Percentiles rank a stretch among this genome's conserved stretches.
Evolutionary conservation across 2,797 vertebrate species (phyloP).

Genomic region (Mionectes olivaceus): DNA sequence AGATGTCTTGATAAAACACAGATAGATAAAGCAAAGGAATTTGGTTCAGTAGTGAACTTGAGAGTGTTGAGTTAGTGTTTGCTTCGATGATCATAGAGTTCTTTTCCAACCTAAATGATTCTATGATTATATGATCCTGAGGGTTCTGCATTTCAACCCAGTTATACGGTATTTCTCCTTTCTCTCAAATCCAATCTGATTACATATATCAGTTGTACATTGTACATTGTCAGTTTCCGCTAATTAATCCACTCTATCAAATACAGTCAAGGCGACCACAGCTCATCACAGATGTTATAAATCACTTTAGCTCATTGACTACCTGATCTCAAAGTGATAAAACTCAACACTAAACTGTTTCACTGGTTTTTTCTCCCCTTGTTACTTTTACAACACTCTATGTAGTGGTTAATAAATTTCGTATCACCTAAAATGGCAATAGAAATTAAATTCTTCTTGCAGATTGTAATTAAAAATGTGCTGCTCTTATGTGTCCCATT

Average conservation of each 20-base stretch:
- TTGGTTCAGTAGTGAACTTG: not conserved
- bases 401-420: not conserved
- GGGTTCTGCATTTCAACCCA: not conserved
- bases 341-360: not conserved
- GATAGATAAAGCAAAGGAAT: not conserved
- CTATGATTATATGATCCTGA: not conserved
- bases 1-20: not conserved
- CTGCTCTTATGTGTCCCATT: not conserved
- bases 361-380: not conserved
- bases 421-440: not conserved
- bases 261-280: not conserved
- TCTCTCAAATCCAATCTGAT: not conserved
- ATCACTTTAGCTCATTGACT: not conserved
- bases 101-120: not conserved
- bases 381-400: not conserved
- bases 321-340: not conserved
- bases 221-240: not conserved
- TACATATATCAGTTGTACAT: not conserved
- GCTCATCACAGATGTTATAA: not conserved
- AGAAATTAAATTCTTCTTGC: not conserved
- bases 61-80: not conserved
- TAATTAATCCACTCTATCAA: not conserved
- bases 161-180: not conserved
- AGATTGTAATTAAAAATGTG: not conserved
- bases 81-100: rapidly evolving